Base-by-base conservation (phyloP, 2,797 vertebrate genomes). In the Microctenopoma stevenorrisi region DNA sequence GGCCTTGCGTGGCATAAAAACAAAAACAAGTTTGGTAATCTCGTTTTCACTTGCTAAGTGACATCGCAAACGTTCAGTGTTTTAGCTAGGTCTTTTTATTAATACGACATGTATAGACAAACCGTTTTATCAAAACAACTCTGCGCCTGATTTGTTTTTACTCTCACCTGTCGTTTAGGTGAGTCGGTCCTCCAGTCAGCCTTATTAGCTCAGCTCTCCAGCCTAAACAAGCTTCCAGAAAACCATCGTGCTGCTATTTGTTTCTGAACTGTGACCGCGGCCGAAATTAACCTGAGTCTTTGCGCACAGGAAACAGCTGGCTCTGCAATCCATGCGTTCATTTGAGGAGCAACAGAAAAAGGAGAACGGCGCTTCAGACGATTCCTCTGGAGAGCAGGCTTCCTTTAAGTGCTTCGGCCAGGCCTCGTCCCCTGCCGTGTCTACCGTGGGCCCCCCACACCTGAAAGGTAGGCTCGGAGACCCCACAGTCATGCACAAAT, bases 301-400 rank as follows among this genome's bases (percentile, higher is more conserved):
- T 76, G 69, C 75, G 71, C 44, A 3, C 89, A 99, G 98, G 88
- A 99, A 99, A 79, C 98, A 99, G 92, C 94, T 99, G 92, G 97
- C 97, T 16, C 93, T 99, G 69, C 97, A 99, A 60, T 98, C 97
- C 71, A 97, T 99, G 92, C 90, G 97, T 26, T 96, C 96, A 6
- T 98, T 96, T 8, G 97, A 98, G 22, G 97, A 99, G 76, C 95
- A 97, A 51, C 96, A 97, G 91, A 98, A 97, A 65, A 98, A 97
- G 77, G 97, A 98, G 72, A 95, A 94, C 4, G 95, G 94, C 25
- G 96, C 96, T 38, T 98, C 98, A 0, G 98, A 99, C 4, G 98
- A 99, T 68, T 99, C 98, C 60, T 98, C 98, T 0, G 96, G 96
- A 1, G 98, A 99, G 62, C 97, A 98, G 83, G 93, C 95, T 0